Evolutionary conservation across 92 coral and sea anemone genomes (phyloP).

Genomic region (Umimayanthus chanpuru): DNA sequence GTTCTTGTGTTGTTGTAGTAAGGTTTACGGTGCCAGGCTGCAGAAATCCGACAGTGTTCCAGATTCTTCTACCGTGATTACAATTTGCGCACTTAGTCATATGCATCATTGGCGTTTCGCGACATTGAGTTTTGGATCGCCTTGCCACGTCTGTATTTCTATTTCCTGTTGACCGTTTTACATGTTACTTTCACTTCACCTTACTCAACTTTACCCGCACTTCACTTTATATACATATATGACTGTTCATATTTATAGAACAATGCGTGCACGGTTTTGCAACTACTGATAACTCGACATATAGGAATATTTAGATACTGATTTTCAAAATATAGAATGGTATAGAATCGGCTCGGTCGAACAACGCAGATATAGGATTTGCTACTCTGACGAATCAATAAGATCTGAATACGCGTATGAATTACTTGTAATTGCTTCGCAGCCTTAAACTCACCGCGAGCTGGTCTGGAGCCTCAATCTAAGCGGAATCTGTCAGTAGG

Average conservation of each 20-base stretch:
- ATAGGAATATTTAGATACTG: too few relatives aligned
- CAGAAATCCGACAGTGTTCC: too few relatives aligned
- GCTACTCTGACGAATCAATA: too few relatives aligned
- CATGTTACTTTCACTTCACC: background rate
- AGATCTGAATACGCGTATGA: too few relatives aligned
- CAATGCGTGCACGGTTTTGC: too few relatives aligned
- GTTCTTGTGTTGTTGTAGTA: background rate
- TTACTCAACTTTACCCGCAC: background rate
- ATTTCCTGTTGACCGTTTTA: background rate
- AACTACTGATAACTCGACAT: too few relatives aligned
- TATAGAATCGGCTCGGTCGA: background rate
- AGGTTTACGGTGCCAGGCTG: background rate
- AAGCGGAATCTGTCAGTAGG: constrained; percentile 34
- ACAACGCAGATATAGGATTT: background rate
- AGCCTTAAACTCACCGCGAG: background rate
- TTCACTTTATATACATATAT: too few relatives aligned
- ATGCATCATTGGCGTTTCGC: background rate
- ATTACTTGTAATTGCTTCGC: too few relatives aligned
- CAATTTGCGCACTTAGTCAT: background rate
- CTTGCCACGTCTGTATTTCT: background rate
- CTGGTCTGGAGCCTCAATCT: constrained; percentile 5
- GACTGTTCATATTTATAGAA: too few relatives aligned
- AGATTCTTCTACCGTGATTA: too few relatives aligned
- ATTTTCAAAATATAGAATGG: too few relatives aligned
- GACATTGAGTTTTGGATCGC: background rate